phyloP scores from a whole-genome alignment of 2,113 vertebrate genomes.

The Taxidea taxus region DNA sequence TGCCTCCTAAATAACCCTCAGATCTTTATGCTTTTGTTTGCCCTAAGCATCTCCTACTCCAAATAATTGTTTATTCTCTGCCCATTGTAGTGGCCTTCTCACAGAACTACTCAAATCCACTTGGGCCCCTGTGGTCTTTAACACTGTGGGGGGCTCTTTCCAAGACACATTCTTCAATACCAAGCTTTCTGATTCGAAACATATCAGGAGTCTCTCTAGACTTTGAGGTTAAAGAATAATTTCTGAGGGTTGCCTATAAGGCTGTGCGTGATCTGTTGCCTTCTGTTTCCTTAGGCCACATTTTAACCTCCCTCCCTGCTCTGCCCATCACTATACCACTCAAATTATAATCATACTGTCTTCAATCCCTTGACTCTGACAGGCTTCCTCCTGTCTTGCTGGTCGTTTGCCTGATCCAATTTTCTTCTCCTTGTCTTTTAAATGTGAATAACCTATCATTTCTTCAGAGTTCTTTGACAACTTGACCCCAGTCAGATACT shows the following conservation, averaged over 20 bases:
- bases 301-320: not conserved
- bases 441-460: not conserved
- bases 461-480: not conserved
- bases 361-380: not conserved
- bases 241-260: not conserved
- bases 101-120: fast-evolving
- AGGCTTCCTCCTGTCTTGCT: not conserved
- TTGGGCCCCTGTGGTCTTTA: not conserved
- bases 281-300: not conserved
- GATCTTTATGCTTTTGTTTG: not conserved
- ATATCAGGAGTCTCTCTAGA: not conserved
- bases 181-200: not conserved
- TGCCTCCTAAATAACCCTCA: not conserved
- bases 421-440: not conserved
- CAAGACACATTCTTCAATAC: too few relatives aligned
- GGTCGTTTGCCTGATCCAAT: not conserved
- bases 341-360: not conserved
- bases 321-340: not conserved
- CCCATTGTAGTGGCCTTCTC: not conserved
- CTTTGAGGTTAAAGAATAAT: not conserved
- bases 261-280: not conserved
- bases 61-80: not conserved
- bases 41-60: not conserved
- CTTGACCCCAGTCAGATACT: not conserved
- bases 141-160: not conserved